Conservation (phyloP, 2,113 vertebrate species). For the Mustela nigripes region DNA sequence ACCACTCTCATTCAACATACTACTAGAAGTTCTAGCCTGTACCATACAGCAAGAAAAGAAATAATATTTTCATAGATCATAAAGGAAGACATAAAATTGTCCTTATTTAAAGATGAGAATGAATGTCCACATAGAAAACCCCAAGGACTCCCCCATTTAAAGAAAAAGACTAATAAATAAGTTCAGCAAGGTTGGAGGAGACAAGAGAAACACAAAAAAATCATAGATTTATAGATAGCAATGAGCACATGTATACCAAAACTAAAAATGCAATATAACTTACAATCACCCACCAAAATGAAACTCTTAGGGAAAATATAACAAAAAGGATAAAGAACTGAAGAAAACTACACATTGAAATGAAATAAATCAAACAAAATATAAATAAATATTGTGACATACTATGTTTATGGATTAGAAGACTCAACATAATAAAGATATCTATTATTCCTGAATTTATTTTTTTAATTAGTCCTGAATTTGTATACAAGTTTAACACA, state of each 20-base stretch:
- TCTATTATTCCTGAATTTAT: neutral
- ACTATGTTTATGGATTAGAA: neutral
- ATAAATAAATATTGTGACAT: neutral
- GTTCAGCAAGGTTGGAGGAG: neutral
- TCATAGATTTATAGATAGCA: neutral
- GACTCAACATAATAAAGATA: neutral
- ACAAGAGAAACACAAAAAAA: neutral
- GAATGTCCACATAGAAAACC: neutral
- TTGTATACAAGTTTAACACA: neutral
- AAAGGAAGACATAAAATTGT: neutral
- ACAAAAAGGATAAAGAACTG: neutral
- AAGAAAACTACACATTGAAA: neutral
- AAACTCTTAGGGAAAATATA: neutral
- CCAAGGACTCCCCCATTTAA: neutral
- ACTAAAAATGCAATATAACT: neutral
- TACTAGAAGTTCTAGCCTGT: neutral
- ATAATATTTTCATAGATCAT: neutral
- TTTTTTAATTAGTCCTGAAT: neutral
- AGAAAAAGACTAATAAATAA: neutral
- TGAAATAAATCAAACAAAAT: conserved; percentile 15
- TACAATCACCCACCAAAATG: neutral
- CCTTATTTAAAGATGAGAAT: neutral
- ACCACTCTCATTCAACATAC: neutral
- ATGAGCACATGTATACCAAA: neutral
- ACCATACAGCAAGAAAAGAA: neutral